Conservation (phyloP, 2,113 vertebrate genomes). For the Epinephelus cyanopodus region DNA sequence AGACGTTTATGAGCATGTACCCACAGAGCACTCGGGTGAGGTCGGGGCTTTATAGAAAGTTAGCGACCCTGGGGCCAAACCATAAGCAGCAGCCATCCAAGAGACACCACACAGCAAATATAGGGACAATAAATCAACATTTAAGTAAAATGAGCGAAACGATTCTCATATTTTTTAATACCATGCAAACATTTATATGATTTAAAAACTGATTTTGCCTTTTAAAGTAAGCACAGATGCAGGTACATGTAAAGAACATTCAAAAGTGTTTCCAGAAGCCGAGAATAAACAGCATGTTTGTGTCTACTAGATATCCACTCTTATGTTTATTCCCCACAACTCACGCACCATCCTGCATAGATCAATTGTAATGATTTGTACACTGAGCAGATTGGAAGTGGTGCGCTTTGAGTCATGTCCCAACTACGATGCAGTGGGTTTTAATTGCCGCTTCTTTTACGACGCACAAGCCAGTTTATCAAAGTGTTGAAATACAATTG, state of each 20-base stretch:
- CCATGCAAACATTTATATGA: neutral
- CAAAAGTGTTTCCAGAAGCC: conserved; percentile 4
- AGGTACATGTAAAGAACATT: neutral
- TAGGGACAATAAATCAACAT: neutral
- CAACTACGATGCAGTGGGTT: conserved; percentile 19
- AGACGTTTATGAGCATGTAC: too few species aligned
- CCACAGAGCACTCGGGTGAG: too few species aligned
- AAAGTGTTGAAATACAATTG: conserved; percentile 57
- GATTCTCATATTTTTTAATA: neutral
- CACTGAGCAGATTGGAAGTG: conserved; percentile 13
- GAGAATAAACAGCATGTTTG: neutral
- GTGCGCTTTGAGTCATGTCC: conserved; percentile 32
- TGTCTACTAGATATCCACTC: neutral
- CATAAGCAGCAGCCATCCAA: too few species aligned
- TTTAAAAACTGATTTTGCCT: neutral
- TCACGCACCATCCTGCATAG: conserved; percentile 5
- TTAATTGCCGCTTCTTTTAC: conserved; percentile 56
- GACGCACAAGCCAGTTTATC: conserved; percentile 36
- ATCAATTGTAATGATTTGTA: conserved; percentile 56
- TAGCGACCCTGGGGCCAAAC: too few species aligned
- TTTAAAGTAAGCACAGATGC: neutral
- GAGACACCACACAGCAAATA: too few species aligned
- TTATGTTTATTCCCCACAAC: conserved; percentile 13
- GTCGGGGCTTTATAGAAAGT: too few species aligned
- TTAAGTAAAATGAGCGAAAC: neutral